Evolutionary conservation across 2,888 invertebrate species (phyloP).

Genomic region (Malachius bipustulatus): DNA sequence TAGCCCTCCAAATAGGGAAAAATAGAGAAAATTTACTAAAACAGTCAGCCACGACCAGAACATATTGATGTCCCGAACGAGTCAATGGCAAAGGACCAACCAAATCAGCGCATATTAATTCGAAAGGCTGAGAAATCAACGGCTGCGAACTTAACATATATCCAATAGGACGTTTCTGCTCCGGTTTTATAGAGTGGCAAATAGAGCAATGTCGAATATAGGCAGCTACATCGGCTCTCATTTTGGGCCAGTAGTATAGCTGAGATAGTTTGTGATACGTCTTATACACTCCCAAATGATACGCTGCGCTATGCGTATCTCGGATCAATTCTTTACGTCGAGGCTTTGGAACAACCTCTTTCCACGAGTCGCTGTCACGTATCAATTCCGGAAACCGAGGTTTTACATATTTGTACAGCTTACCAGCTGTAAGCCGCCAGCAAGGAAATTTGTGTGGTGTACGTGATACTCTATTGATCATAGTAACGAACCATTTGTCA

Average conservation of each 20-base stretch:
- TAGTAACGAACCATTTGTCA: too few species aligned
- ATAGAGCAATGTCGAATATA: slow-evolving; percentile 6
- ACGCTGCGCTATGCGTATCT: neutral
- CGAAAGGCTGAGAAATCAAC: slow-evolving; percentile 1
- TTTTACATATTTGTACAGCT: slow-evolving; percentile 1
- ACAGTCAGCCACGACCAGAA: slow-evolving; percentile 7
- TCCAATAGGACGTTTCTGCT: slow-evolving; percentile 9
- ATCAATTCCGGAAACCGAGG: slow-evolving; percentile 4
- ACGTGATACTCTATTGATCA: neutral
- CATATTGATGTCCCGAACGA: slow-evolving; percentile 6
- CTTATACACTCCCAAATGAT: slow-evolving; percentile 8
- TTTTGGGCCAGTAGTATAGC: too few species aligned
- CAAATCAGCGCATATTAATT: slow-evolving; percentile 6
- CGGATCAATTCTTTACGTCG: neutral
- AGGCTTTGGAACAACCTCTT: slow-evolving; percentile 6
- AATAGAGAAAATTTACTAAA: too few species aligned
- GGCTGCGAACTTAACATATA: slow-evolving; percentile 2
- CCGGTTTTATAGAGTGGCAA: slow-evolving; percentile 10
- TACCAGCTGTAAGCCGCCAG: neutral
- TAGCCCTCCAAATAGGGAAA: slow-evolving; percentile 5
- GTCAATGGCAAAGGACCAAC: slow-evolving; percentile 5
- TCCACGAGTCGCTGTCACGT: too few species aligned
- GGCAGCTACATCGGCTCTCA: too few species aligned
- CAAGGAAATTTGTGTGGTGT: neutral
- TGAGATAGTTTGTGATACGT: neutral